Evolutionary conservation across 2,797 vertebrate genomes (phyloP).

Genomic region (Squalus acanthias): DNA sequence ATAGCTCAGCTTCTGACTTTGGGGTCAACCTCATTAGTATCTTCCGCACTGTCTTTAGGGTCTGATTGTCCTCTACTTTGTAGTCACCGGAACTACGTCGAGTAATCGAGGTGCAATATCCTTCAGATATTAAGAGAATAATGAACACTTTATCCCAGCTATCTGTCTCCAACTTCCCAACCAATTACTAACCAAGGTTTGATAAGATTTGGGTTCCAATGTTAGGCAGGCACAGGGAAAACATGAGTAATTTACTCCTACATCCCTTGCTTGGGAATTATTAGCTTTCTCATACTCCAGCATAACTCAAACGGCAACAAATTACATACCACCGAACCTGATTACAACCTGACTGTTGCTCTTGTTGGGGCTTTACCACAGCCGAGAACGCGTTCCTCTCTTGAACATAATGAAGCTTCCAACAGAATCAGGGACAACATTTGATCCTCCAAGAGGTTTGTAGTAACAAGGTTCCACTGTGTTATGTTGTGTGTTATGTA

Average conservation of each 20-base stretch:
- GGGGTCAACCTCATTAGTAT: neutral
- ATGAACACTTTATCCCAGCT: neutral
- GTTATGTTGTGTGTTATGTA: constrained; percentile 18
- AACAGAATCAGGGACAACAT: neutral
- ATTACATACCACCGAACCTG: neutral
- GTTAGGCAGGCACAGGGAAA: neutral
- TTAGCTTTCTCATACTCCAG: neutral
- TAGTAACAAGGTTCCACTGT: constrained; percentile 33
- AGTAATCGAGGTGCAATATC: neutral
- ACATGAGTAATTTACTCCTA: neutral
- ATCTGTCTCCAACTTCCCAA: neutral
- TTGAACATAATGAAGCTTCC: constrained; percentile 7
- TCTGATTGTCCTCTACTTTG: neutral
- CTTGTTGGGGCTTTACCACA: neutral
- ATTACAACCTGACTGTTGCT: constrained; percentile 12
- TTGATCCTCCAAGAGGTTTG: constrained; percentile 1
- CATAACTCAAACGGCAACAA: neutral
- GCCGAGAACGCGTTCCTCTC: neutral
- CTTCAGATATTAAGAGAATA: neutral
- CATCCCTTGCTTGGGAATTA: neutral
- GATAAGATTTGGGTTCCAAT: neutral
- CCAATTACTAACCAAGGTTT: neutral
- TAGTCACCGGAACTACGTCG: neutral
- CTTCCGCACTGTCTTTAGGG: neutral
- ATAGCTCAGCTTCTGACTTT: neutral